Base-by-base conservation (phyloP, 2,888 invertebrate species). In the Caenorhabditis plicata region DNA sequence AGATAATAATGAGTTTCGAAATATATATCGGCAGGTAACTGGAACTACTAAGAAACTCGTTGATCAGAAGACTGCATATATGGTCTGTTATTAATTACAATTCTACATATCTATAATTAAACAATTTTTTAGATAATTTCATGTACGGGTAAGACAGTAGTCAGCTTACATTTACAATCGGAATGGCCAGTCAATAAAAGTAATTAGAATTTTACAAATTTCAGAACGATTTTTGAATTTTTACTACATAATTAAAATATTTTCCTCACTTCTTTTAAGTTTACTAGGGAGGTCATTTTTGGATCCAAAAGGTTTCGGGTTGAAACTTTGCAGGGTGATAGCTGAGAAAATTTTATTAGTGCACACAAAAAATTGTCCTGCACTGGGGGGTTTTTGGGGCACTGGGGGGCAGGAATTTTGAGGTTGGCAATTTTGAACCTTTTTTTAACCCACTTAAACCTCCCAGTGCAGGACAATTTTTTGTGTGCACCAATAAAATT, bases 151-250 rank as follows among this genome's bases (percentile, higher is more conserved):
- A 42, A 42, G 31, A 42, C 42, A 19, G 20, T 42, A 3, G 20
- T 31, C n/a, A 13, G 11, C 19, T 29, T 20, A 2, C 29, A 42
- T 29, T 15, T 42, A 15, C 17, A 8, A 15, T n/a, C 29, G 3
- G 31, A 31, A 20, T 42, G 42, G 42, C 42, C 42, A 11, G 4
- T 29, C 17, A 15, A 42, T 42, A 42, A 27, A 17, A 27, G 42
- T 42, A 40, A 40, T 15, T 11, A 4, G 5, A 15, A 20, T 19
- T 15, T 19, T 19, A 4, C n/a, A n/a, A n/a, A n/a, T n/a, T n/a
- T n/a, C n/a, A n/a, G n/a, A n/a, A n/a, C n/a, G n/a, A n/a, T n/a
- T n/a, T n/a, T n/a, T n/a, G n/a, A n/a, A n/a, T n/a, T n/a, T n/a
- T n/a, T n/a, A n/a, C n/a, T n/a, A n/a, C n/a, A n/a, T n/a, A n/a